Evolutionary conservation across 2,797 vertebrate genomes (phyloP).

Genomic region (Selene dorsalis): DNA sequence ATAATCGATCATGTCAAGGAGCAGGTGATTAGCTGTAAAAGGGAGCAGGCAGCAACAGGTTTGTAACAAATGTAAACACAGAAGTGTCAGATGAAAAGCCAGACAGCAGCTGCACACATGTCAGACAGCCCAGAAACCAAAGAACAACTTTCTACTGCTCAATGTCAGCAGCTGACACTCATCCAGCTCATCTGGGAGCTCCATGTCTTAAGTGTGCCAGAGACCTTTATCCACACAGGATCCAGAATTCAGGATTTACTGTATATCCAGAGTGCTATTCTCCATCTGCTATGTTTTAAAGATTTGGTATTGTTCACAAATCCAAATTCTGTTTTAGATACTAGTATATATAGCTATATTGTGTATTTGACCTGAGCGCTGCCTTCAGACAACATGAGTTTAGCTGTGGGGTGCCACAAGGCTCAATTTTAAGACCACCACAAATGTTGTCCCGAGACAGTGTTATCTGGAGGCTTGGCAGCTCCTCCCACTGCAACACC

Average conservation of each 20-base stretch:
- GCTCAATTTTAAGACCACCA: too few species aligned
- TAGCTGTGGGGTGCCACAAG: too few species aligned
- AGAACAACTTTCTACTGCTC: neutral
- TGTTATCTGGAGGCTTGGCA: too few species aligned
- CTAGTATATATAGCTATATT: too few species aligned
- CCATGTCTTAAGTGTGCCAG: neutral
- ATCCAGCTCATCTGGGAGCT: neutral
- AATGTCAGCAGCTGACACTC: conserved; percentile 27
- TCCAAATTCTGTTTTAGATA: neutral
- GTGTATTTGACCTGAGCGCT: too few species aligned
- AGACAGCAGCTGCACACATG: neutral
- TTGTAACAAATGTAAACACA: neutral
- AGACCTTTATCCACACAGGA: conserved; percentile 5
- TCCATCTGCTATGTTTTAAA: neutral
- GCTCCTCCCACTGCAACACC: too few species aligned
- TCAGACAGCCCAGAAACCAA: conserved; percentile 29
- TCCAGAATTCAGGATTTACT: neutral
- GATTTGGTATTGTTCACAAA: conserved; percentile 1
- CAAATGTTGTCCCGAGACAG: too few species aligned
- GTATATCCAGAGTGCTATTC: neutral
- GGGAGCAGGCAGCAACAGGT: neutral
- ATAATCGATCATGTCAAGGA: neutral
- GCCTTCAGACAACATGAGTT: too few species aligned
- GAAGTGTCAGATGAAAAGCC: neutral
- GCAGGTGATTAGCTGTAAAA: neutral